A percentile compares a stretch with the other conserved stretches of the same genome.
Conservation (phyloP, 2,113 vertebrate genomes). For the Catharus fuscescens region DNA sequence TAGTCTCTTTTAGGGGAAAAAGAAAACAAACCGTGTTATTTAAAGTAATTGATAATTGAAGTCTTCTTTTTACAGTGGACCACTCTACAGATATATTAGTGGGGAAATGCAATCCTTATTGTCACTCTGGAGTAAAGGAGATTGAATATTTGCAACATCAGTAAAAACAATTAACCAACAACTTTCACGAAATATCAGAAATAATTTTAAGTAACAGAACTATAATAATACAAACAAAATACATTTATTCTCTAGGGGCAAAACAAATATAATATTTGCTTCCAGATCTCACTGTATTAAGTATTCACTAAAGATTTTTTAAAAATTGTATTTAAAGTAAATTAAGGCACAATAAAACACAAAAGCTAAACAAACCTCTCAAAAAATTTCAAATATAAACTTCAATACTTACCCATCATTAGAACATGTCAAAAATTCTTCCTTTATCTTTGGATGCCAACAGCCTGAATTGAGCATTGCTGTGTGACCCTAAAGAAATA, state of each 20-base stretch:
- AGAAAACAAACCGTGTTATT: not conserved
- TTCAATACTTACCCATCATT: slow-evolving; percentile 91
- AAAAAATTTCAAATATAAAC: not conserved
- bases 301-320: not conserved
- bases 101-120: not conserved
- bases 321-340: not conserved
- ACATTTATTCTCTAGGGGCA: not conserved
- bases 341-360: not conserved
- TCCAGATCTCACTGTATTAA: not conserved
- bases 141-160: not conserved
- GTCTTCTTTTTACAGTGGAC: not conserved
- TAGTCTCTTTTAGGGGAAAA: not conserved
- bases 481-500: slow-evolving; percentile 88
- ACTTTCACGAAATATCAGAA: not conserved
- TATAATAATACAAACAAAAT: not conserved
- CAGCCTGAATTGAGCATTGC: slow-evolving; percentile 96
- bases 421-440: slow-evolving; percentile 98
- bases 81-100: not conserved
- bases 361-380: not conserved
- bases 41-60: not conserved
- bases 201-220: not conserved
- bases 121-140: not conserved
- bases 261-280: not conserved
- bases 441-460: slow-evolving; percentile 98
- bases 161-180: not conserved